These are phyloP conservation scores for Enchytraeus crypticus DNA, from an alignment of 2,888 invertebrate genomes.

Conservation along the genomic window DNA sequence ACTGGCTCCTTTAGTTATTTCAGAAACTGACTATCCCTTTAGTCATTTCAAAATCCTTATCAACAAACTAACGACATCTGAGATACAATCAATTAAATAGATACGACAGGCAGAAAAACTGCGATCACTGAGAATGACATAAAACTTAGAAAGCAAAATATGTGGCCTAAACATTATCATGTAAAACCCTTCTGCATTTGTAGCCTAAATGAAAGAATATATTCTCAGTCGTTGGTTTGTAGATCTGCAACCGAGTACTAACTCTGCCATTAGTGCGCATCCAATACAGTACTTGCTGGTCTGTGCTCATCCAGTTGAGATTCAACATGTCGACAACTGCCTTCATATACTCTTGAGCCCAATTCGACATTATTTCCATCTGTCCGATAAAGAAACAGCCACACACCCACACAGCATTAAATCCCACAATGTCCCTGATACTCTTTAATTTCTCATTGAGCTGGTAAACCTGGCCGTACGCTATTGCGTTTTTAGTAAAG, in stretches of 20 bases:
- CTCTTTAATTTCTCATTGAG: too few relatives aligned
- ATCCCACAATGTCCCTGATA: constrained; percentile 28
- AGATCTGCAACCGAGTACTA: constrained; percentile 16
- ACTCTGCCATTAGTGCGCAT: constrained; percentile 25
- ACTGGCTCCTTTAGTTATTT: too few relatives aligned
- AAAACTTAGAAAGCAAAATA: too few relatives aligned
- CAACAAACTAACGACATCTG: too few relatives aligned
- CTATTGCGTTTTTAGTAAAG: constrained; percentile 7
- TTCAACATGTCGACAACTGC: constrained; percentile 28
- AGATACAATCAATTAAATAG: too few relatives aligned
- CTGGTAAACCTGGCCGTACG: constrained; percentile 11
- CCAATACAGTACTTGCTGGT: constrained; percentile 36
- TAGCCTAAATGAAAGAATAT: too few relatives aligned
- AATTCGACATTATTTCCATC: constrained; percentile 26
- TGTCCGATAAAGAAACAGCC: constrained; percentile 36
- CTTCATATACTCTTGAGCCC: constrained; percentile 31
- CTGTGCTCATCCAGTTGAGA: constrained; percentile 33
- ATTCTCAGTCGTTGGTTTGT: not conserved
- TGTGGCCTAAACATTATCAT: too few relatives aligned
- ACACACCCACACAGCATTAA: constrained; percentile 34
- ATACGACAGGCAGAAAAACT: too few relatives aligned
- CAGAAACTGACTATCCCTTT: too few relatives aligned
- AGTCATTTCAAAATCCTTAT: too few relatives aligned
- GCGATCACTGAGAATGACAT: too few relatives aligned
- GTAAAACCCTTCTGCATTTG: too few relatives aligned